These are phyloP conservation scores for Nettapus auritus DNA, from an alignment of 2,113 vertebrate genomes.

Conservation along the genomic window DNA sequence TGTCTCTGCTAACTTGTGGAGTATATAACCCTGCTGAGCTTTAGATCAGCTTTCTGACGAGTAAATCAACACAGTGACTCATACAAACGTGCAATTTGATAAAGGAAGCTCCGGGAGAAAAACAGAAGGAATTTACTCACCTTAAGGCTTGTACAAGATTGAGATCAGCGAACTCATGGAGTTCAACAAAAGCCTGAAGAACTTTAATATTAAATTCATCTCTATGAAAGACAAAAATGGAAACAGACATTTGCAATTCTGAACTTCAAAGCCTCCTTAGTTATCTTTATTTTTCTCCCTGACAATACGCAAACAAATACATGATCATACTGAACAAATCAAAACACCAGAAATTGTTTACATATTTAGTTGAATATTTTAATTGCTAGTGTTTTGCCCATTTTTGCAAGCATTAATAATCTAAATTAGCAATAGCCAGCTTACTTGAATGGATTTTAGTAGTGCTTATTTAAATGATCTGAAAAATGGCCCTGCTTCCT, in stretches of 20 bases:
- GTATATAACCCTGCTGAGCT: not conserved
- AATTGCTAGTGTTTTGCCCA: not conserved
- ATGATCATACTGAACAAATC: not conserved
- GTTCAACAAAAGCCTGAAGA: conserved; percentile 96
- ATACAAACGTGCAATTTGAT: not conserved
- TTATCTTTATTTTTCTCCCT: not conserved
- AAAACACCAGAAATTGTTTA: not conserved
- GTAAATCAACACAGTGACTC: conserved; percentile 2
- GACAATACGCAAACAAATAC: not conserved
- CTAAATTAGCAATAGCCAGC: not conserved
- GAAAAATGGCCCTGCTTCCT: not conserved
- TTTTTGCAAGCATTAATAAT: not conserved
- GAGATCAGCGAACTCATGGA: conserved; percentile 98
- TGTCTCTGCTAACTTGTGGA: not conserved
- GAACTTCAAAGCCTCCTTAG: not conserved
- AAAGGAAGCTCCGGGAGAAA: not conserved
- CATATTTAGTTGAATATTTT: not conserved
- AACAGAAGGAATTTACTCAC: conserved; percentile 72
- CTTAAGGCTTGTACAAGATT: conserved; percentile 97
- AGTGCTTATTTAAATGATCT: not conserved
- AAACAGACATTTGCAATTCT: not conserved
- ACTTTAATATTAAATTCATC: conserved; percentile 99
- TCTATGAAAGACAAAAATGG: conserved; percentile 70
- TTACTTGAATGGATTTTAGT: not conserved
- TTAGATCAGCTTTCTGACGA: not conserved